Conservation (phyloP, 1,140 invertebrate genomes). For the Cotesia glomerata region DNA sequence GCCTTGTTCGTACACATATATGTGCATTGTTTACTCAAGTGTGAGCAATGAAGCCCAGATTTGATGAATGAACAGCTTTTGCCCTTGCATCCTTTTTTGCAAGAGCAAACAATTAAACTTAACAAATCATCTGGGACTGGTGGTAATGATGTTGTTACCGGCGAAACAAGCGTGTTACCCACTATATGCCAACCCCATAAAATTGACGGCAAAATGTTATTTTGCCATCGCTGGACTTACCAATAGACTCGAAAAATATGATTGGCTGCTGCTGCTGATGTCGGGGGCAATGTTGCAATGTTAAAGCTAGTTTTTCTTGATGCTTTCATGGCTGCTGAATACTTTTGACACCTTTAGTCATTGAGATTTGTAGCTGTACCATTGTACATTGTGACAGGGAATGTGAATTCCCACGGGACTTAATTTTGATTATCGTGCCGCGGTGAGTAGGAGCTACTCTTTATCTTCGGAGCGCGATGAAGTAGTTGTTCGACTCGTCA, state of each 20-base stretch:
- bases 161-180: neutral
- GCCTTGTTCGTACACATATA: neutral
- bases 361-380: neutral
- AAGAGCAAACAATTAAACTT: neutral
- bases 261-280: neutral
- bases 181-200: slow-evolving; percentile 2
- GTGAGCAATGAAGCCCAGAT: neutral
- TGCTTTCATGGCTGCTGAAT: neutral
- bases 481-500: too few relatives aligned
- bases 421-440: too few relatives aligned
- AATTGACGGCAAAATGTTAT: neutral
- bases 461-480: too few relatives aligned
- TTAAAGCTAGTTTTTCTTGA: neutral
- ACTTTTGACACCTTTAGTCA: neutral
- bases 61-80: neutral
- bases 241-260: neutral
- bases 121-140: neutral
- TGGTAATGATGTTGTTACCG: neutral
- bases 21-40: neutral
- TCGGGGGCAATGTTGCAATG: neutral
- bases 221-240: neutral
- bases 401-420: too few relatives aligned
- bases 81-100: neutral
- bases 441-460: too few relatives aligned
- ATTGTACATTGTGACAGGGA: too few relatives aligned